These are phyloP conservation scores for Cacoxenus indagator DNA, from an alignment of 2,888 invertebrate genomes.

Conservation along the genomic window DNA sequence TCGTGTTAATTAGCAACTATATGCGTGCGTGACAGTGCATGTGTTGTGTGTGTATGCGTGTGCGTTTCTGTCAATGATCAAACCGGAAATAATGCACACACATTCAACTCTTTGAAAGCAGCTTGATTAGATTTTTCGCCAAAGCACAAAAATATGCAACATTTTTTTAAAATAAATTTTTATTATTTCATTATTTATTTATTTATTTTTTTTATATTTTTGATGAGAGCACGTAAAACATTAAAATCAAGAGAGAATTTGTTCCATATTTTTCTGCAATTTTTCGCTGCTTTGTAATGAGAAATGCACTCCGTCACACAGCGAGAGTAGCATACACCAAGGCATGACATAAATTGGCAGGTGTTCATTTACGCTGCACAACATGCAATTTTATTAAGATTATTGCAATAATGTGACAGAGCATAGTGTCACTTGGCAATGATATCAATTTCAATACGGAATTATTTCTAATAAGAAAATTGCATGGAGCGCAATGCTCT, in stretches of 20 bases:
- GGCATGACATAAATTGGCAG: too few species aligned
- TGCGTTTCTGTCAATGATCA: neutral
- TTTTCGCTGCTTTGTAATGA: too few species aligned
- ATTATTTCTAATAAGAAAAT: neutral
- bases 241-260: too few species aligned
- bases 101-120: neutral
- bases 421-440: neutral
- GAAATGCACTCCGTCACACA: too few species aligned
- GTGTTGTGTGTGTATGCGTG: constrained; percentile 27
- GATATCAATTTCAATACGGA: neutral
- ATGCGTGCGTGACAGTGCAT: constrained; percentile 37
- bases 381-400: too few species aligned
- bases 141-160: too few species aligned
- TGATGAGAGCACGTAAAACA: too few species aligned
- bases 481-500: neutral
- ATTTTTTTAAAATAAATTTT: too few species aligned
- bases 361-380: too few species aligned
- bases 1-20: constrained; percentile 44
- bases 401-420: neutral
- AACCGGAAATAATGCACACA: neutral
- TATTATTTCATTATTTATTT: neutral
- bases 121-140: neutral
- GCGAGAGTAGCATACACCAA: too few species aligned
- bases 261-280: too few species aligned
- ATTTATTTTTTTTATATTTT: neutral